Evolutionary conservation across 1,140 invertebrate genomes (phyloP).

Genomic region (Mylabris phalerata): DNA sequence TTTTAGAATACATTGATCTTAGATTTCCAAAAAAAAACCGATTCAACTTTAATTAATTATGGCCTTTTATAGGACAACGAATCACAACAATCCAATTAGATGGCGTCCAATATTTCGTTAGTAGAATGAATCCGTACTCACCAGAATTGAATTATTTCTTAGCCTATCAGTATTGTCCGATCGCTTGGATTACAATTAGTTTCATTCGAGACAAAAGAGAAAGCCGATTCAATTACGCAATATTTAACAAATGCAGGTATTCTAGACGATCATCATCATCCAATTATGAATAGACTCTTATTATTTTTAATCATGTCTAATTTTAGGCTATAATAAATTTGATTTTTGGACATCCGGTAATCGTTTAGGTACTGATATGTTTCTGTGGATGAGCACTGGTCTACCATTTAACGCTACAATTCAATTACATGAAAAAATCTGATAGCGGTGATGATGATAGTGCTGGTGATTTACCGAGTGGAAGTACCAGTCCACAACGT

Average conservation of each 20-base stretch:
- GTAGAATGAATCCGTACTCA: conserved; percentile 80
- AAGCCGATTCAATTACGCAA: conserved; percentile 73
- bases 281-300: background rate
- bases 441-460: conserved; percentile 17
- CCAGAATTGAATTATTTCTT: conserved; percentile 80
- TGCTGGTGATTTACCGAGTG: conserved; percentile 49
- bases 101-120: conserved; percentile 81
- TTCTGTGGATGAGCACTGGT: conserved; percentile 84
- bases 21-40: background rate
- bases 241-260: conserved; percentile 71
- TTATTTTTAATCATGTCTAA: background rate
- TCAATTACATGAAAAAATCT: conserved; percentile 67
- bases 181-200: conserved; percentile 76
- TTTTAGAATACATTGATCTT: too few relatives aligned
- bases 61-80: conserved; percentile 61
- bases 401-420: conserved; percentile 79
- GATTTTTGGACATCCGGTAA: conserved; percentile 88
- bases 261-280: background rate
- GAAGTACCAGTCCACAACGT: conserved; percentile 65
- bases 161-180: conserved; percentile 80
- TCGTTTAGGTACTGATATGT: conserved; percentile 76
- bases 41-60: background rate
- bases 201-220: conserved; percentile 78
- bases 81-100: conserved; percentile 79
- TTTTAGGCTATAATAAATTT: conserved; percentile 65